Evolutionary conservation across 2,797 vertebrate species (phyloP).

Genomic region (Smutsia temminckii): DNA sequence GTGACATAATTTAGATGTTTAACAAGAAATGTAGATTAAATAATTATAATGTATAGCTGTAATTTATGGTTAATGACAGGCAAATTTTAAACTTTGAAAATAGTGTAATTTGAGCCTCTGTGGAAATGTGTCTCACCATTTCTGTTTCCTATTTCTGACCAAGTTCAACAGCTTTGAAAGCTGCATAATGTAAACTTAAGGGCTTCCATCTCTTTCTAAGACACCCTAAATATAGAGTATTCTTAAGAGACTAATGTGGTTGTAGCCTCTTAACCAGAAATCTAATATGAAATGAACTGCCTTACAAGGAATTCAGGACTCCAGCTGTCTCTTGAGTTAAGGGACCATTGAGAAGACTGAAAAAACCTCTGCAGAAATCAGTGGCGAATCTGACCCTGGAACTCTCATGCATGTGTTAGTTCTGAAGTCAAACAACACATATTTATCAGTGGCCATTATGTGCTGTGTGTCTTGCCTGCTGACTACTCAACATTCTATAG

Average conservation of each 20-base stretch:
- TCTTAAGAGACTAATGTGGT: background rate
- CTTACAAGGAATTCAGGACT: background rate
- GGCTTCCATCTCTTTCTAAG: background rate
- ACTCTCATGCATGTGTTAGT: background rate
- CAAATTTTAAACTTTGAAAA: constrained; percentile 69
- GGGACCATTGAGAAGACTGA: background rate
- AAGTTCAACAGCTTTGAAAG: background rate
- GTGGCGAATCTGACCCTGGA: background rate
- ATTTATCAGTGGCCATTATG: background rate
- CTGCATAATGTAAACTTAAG: background rate
- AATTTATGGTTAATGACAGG: constrained; percentile 68
- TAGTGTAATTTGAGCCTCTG: constrained; percentile 37
- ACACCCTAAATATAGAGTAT: constrained; percentile 17
- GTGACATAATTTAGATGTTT: constrained; percentile 76
- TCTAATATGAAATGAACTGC: background rate
- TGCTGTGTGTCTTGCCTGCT: background rate
- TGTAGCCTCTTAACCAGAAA: constrained; percentile 18
- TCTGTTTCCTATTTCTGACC: constrained; percentile 35
- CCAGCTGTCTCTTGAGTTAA: background rate
- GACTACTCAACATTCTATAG: background rate
- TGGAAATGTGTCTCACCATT: background rate
- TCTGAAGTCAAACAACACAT: background rate
- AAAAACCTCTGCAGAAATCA: background rate
- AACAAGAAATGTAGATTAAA: constrained; percentile 76
- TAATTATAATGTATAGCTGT: constrained; percentile 63